Base-by-base conservation (phyloP, 2,888 invertebrate species). In the Oscheius onirici region DNA sequence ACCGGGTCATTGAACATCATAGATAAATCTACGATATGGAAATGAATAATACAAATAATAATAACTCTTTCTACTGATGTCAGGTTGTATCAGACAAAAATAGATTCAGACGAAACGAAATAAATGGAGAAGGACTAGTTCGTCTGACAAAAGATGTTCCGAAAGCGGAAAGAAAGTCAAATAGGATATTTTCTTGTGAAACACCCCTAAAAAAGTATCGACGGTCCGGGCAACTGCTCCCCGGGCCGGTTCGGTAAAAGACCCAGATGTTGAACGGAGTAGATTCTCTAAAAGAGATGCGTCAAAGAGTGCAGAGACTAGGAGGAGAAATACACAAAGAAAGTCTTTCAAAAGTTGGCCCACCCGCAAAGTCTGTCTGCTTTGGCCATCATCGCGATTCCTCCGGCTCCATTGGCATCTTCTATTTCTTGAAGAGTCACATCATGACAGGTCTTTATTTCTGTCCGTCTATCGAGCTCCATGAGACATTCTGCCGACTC, bases 401-500 rank as follows among this genome's bases (percentile, higher is more conserved):
- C 79, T 2, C 61, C 41, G 54, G 85, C 79, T 11, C 75, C 75
- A 60, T 87, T 87, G 22, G 86, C 85, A 20, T 75, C 75, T 49
- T 86, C 84, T 43, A 87, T 87, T 51, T 83, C 81, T 54, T 69
- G 72, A 55, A 87, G 73, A 5, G 87, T 87, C 57, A 79, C 77
- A 58, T 85, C 86, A 67, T 87, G 87, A 61, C 87, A 87, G 10
- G 71, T 67, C 66, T 86, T 86, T 11, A 87, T 86, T 15, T 77
- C 68, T 3, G 84, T 82, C 67, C 82, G 72, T 43, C 85, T 80
- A 71, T 87, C 87, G 69, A 87, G 69, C 49, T 84, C 84, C 86
- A 87, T 87, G 24, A 87, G 75, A 72, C 87, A 87, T 73, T 87
- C 86, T 6, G 87, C 87, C 15, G 84, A 84, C 44, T 78, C 79